Conservation (phyloP, 1,140 invertebrate species). For the Lordiphosa collinella region DNA sequence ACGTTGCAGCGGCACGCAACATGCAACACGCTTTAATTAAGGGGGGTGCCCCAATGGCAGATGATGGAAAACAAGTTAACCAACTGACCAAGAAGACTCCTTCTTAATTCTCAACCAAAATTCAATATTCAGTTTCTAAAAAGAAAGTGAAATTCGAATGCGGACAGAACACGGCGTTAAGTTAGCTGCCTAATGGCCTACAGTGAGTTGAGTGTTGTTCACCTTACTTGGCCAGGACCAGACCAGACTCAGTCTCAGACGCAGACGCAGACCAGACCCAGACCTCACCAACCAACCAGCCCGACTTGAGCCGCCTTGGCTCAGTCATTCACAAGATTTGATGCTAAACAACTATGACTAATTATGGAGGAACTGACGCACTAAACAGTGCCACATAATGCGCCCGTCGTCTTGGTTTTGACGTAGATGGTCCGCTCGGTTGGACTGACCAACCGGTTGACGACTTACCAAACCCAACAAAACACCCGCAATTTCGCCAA, state of each 20-base stretch:
- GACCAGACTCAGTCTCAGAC: slow-evolving; percentile 15
- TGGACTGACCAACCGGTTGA: slow-evolving; percentile 21
- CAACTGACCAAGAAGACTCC: slow-evolving; percentile 22
- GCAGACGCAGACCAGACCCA: slow-evolving; percentile 1
- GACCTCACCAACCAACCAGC: slow-evolving; percentile 7
- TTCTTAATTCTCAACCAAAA: slow-evolving; percentile 26
- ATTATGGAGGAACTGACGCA: slow-evolving; percentile 75
- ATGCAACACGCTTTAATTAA: slow-evolving; percentile 65
- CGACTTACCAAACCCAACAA: slow-evolving; percentile 27
- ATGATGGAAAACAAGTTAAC: slow-evolving; percentile 43
- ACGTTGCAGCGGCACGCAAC: slow-evolving; percentile 21
- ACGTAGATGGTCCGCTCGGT: slow-evolving; percentile 65
- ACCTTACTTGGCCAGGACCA: slow-evolving; percentile 71
- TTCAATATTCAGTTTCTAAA: slow-evolving; percentile 60
- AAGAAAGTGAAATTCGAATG: slow-evolving; percentile 73
- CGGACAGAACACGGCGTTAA: slow-evolving; percentile 68
- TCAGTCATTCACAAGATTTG: slow-evolving; percentile 70
- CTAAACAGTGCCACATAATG: slow-evolving; percentile 76
- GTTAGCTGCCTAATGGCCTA: slow-evolving; percentile 54
- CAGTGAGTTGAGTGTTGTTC: slow-evolving; percentile 31
- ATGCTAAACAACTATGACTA: slow-evolving; percentile 78
- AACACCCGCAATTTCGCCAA: slow-evolving; percentile 76
- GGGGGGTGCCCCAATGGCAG: slow-evolving; percentile 41
- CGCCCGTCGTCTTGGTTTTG: slow-evolving; percentile 67
- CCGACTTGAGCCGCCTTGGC: slow-evolving; percentile 15